Evolutionary conservation across 2,888 invertebrate species (phyloP).

Genomic region (Stenchaetothrips biformis): DNA sequence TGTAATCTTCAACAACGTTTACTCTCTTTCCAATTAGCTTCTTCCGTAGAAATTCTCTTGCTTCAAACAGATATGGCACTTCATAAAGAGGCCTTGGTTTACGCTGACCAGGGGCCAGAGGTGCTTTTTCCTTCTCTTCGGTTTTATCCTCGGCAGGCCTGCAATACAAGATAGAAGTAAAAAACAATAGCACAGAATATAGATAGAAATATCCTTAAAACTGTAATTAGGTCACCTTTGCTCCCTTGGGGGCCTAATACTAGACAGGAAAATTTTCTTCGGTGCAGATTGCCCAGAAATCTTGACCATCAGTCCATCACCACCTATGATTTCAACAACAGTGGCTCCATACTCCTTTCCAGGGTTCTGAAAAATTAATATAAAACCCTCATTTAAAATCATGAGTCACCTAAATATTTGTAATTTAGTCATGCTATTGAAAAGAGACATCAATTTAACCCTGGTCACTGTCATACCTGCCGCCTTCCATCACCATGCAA

Average conservation of each 20-base stretch:
- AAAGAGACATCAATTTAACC: constrained; percentile 19
- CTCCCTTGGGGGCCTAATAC: constrained; percentile 89
- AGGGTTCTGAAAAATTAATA: constrained; percentile 48
- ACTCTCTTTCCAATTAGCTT: constrained; percentile 94
- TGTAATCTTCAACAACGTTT: constrained; percentile 88
- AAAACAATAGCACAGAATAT: constrained; percentile 20
- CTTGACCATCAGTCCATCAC: constrained; percentile 87
- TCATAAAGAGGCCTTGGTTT: constrained; percentile 81
- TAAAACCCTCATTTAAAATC: not conserved
- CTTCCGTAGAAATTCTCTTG: constrained; percentile 92
- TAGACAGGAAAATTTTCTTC: constrained; percentile 92
- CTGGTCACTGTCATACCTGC: not conserved
- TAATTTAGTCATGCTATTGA: not conserved
- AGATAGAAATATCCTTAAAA: constrained; percentile 6
- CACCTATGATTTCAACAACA: constrained; percentile 88
- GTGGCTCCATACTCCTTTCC: constrained; percentile 75
- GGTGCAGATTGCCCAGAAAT: constrained; percentile 59
- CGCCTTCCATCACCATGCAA: constrained; percentile 11
- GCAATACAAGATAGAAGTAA: constrained; percentile 28
- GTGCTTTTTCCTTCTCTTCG: constrained; percentile 38
- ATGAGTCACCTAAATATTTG: no score
- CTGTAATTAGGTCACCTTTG: constrained; percentile 44
- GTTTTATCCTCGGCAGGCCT: constrained; percentile 44
- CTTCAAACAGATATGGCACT: constrained; percentile 98
- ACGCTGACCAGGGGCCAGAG: constrained; percentile 34